phyloP scores from a whole-genome alignment of 2,888 invertebrate species.

The Synergus itoensis region DNA sequence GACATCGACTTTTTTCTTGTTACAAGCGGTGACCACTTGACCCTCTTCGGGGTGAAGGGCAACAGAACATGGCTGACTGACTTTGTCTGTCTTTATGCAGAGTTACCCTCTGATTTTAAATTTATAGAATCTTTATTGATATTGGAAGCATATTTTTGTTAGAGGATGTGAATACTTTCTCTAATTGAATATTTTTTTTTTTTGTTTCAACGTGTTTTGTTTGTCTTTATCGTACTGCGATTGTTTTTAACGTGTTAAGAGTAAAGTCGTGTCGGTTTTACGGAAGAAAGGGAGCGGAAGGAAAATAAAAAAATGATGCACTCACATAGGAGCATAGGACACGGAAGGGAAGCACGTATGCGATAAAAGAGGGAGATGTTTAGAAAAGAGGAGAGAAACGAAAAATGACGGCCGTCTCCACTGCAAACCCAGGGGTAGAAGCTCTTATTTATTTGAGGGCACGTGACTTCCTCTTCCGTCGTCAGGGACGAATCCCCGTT shows the following conservation, averaged over 20 bases:
- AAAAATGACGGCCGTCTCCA: constrained; percentile 16
- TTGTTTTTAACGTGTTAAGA: background rate
- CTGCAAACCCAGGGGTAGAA: constrained; percentile 15
- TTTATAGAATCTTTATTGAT: too few species aligned
- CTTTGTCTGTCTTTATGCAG: background rate
- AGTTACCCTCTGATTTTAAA: too few species aligned
- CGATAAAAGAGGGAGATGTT: constrained; percentile 27
- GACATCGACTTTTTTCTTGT: constrained; percentile 27
- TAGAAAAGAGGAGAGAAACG: constrained; percentile 25
- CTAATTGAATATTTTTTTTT: too few species aligned
- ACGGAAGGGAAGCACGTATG: constrained; percentile 23
- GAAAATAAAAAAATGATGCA: constrained; percentile 16
- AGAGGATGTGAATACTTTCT: too few species aligned
- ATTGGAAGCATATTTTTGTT: too few species aligned
- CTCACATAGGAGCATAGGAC: background rate
- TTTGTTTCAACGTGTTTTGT: too few species aligned
- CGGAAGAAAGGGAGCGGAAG: background rate
- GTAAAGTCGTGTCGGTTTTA: background rate
- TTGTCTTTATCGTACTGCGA: too few species aligned
- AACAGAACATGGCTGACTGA: constrained; percentile 8
- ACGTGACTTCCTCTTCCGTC: constrained; percentile 27
- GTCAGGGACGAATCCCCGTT: background rate
- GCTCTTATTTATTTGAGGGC: constrained; percentile 31
- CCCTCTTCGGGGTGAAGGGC: constrained; percentile 26
- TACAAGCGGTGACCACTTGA: constrained; percentile 19